phyloP scores from a whole-genome alignment of 37 sponge, comb jelly and placozoan genomes.

The Cliona cf. orientalis region DNA sequence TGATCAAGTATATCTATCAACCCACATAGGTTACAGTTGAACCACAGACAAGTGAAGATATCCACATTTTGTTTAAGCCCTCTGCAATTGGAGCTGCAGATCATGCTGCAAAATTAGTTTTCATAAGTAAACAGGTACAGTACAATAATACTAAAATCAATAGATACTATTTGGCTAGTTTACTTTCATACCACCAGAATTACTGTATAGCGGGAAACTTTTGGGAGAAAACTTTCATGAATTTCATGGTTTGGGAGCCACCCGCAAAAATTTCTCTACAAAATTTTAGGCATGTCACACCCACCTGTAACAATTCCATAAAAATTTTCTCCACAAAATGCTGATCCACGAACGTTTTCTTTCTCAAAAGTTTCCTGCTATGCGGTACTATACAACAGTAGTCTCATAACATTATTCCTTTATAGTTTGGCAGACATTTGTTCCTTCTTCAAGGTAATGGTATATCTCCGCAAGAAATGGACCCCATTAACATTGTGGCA shows the following conservation, averaged over 20 bases:
- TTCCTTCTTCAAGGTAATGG: slow-evolving; percentile 62
- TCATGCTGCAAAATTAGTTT: slow-evolving; percentile 34
- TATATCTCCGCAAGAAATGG: slow-evolving; percentile 25
- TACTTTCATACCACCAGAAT: too few species aligned
- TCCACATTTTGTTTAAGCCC: slow-evolving; percentile 67
- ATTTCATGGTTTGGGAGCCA: too few species aligned
- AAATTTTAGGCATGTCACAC: too few species aligned
- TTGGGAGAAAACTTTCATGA: too few species aligned
- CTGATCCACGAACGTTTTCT: slow-evolving; percentile 2
- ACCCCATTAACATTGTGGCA: slow-evolving; percentile 32
- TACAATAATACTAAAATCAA: not conserved
- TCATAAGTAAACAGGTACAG: slow-evolving; percentile 67
- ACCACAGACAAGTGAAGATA: slow-evolving; percentile 30
- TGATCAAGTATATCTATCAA: not conserved
- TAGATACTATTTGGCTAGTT: not conserved
- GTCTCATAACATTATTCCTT: not conserved
- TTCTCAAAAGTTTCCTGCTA: too few species aligned
- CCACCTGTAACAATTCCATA: too few species aligned
- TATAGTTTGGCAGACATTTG: slow-evolving; percentile 64
- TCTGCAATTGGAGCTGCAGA: slow-evolving; percentile 46
- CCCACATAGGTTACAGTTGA: slow-evolving; percentile 40
- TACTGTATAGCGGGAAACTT: too few species aligned
- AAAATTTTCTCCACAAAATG: too few species aligned
- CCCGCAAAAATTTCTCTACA: too few species aligned
- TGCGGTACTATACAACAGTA: too few species aligned